These are phyloP conservation scores for Homarus americanus DNA, from an alignment of 1,140 invertebrate species.

Conservation along the genomic window DNA sequence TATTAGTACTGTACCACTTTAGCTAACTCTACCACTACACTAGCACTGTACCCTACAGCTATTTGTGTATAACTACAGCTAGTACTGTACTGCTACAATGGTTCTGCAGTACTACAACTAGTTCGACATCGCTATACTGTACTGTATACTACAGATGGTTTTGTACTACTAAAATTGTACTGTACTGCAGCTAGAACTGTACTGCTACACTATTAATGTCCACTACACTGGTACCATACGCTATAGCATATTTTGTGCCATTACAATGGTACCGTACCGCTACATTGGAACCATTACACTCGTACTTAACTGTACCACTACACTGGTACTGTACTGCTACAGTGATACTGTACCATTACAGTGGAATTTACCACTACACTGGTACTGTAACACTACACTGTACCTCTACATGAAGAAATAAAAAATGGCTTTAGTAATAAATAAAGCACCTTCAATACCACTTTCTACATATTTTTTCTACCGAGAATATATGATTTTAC, in stretches of 20 bases:
- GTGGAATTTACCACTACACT: too few species aligned
- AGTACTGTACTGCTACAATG: background rate
- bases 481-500: background rate
- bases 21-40: background rate
- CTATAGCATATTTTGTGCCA: too few species aligned
- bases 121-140: background rate
- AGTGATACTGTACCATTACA: background rate
- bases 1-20: background rate
- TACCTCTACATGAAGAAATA: too few species aligned
- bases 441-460: too few species aligned
- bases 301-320: background rate
- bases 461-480: too few species aligned
- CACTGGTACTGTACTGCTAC: background rate
- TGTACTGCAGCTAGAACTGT: background rate
- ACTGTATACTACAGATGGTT: background rate
- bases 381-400: too few species aligned
- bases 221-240: too few species aligned
- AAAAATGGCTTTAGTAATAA: too few species aligned
- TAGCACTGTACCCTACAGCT: background rate
- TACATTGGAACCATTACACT: too few species aligned
- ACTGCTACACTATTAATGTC: too few species aligned
- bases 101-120: background rate
- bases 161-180: background rate
- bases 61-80: background rate
- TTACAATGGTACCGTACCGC: too few species aligned